Evolutionary conservation across 2,113 vertebrate genomes (phyloP), one percentile per base, ranked within the genome.

Genomic region (Crypturellus undulatus): DNA sequence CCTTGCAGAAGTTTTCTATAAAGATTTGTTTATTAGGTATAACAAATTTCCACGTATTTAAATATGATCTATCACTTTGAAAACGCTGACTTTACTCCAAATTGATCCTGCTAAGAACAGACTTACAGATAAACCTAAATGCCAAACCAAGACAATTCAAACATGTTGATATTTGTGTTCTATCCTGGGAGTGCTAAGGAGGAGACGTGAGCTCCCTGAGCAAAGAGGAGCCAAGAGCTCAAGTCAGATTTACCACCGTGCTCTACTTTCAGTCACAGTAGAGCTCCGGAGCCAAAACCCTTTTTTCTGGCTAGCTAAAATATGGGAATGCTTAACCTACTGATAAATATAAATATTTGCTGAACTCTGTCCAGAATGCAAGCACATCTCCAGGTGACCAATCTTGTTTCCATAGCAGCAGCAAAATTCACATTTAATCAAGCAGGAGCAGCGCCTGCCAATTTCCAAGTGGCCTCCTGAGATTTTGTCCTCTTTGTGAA

Each of bases 371-470:
- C 34, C 20, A 63, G 34, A 36, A 38, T 63, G 34, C 60, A 63
- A 22, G 12, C 60, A 63, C 34, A 15, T 63, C 24, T 38, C 34
- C 30, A 58, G 30, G 60, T 63, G 60, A 36, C 34, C 77, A 69
- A 64, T 47, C 43, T 32, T 82, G 89, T 95, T 93, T 90, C 95
- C 84, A 93, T 89, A 81, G 94, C 80, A 96, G 92, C 90, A 69
- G 89, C 47, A 92, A 93, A 92, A 94, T 76, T 92, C 69, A 62
- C 10, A 0, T 92, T 87, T 81, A 90, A 89, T 79, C 83, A 86
- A 68, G 89, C n/a, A 69, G 69, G 83, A 95, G 77, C 73, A n/a
- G 47, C 0, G 42, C 34, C 77, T 90, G 92, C 83, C 65, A 40
- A 79, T 89, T 94, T 92, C 67, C 58, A 3, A 6, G 65, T 68